Percentiles rank a stretch among this genome's conserved stretches.
Conservation (phyloP, 2,888 invertebrate species). For the Andrena chrysosceles region DNA sequence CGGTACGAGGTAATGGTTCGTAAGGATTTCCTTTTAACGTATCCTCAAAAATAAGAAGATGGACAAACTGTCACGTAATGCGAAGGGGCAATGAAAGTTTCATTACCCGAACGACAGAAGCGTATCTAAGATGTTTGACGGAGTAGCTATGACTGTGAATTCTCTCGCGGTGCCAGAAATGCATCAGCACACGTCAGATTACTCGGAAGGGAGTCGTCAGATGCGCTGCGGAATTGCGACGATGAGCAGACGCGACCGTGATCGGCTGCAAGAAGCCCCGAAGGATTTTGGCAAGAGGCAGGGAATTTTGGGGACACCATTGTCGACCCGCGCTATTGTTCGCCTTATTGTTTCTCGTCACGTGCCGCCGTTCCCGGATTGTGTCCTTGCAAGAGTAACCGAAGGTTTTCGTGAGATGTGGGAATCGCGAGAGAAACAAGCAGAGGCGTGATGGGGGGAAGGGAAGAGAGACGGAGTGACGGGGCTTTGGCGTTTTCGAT, state of each 20-base stretch:
- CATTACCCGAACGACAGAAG: neutral
- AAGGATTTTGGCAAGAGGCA: slow-evolving; percentile 66
- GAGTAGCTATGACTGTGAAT: neutral
- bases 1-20: neutral
- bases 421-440: slow-evolving; percentile 45
- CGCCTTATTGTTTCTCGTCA: slow-evolving; percentile 71
- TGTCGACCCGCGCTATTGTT: slow-evolving; percentile 67
- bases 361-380: slow-evolving; percentile 60
- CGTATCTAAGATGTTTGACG: neutral
- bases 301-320: slow-evolving; percentile 69
- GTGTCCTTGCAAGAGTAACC: slow-evolving; percentile 33
- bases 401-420: slow-evolving; percentile 56
- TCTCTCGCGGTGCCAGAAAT: neutral
- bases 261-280: slow-evolving; percentile 57
- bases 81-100: neutral
- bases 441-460: neutral
- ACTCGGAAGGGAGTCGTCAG: slow-evolving; percentile 27
- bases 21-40: neutral
- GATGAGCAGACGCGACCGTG: slow-evolving; percentile 23
- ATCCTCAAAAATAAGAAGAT: neutral
- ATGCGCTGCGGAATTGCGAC: slow-evolving; percentile 40
- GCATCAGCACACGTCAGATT: slow-evolving; percentile 18
- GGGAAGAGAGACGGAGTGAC: slow-evolving; percentile 10
- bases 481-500: slow-evolving; percentile 61
- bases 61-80: neutral